These are phyloP conservation scores for Drosophila peninsularis DNA, from an alignment of 2,888 invertebrate species.

Conservation along the genomic window DNA sequence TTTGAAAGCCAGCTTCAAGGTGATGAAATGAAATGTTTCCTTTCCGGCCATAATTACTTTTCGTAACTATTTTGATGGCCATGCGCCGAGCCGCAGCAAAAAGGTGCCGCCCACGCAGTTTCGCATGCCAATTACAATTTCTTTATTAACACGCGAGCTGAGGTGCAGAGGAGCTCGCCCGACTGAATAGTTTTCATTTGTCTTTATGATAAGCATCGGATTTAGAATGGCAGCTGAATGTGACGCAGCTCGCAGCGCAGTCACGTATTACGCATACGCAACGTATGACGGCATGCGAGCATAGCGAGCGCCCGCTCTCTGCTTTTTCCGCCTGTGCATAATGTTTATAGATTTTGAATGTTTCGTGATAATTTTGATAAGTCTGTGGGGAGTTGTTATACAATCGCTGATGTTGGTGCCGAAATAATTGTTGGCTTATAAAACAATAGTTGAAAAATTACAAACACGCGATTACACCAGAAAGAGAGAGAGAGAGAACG, in stretches of 20 bases:
- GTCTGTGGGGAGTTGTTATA: conserved; percentile 57
- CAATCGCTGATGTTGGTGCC: conserved; percentile 50
- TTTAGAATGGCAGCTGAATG: conserved; percentile 28
- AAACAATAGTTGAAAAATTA: conserved; percentile 61
- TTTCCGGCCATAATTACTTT: neutral
- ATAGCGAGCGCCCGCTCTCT: neutral
- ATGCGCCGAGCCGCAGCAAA: conserved; percentile 6
- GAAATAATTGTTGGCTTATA: conserved; percentile 62
- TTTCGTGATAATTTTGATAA: conserved; percentile 75
- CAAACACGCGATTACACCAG: conserved; percentile 66
- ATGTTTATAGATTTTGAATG: conserved; percentile 46
- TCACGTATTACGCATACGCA: conserved; percentile 73
- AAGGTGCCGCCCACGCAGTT: conserved; percentile 3
- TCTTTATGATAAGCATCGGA: conserved; percentile 1
- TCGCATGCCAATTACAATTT: conserved; percentile 36
- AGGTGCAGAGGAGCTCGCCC: conserved; percentile 1
- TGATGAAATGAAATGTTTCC: conserved; percentile 5
- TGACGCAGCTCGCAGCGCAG: conserved; percentile 37
- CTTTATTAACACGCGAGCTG: conserved; percentile 49
- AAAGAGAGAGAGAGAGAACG: neutral
- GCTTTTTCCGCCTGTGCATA: conserved; percentile 49
- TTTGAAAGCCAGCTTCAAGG: neutral
- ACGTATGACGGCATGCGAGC: conserved; percentile 53
- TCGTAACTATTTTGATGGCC: conserved; percentile 24
- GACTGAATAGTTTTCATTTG: conserved; percentile 5